A percentile compares a stretch with the other conserved stretches of the same genome.
phyloP scores from a whole-genome alignment of 2,888 invertebrate genomes.

The Labia minor region DNA sequence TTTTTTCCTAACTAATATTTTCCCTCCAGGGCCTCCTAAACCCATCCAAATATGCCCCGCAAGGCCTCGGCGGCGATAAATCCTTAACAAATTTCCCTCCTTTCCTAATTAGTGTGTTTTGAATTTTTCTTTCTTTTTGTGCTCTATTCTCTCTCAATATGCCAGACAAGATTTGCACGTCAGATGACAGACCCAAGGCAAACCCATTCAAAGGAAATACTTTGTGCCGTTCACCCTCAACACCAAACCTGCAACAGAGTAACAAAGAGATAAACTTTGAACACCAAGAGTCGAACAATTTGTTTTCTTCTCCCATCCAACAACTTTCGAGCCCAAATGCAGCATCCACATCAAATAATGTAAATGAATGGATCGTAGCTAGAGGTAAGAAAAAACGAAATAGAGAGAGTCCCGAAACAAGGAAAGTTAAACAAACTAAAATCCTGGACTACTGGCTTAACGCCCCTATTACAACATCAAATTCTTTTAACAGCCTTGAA shows the following conservation, averaged over 20 bases:
- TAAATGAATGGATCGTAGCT: neutral
- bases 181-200: too few species aligned
- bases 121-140: too few species aligned
- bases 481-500: neutral
- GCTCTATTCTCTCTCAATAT: too few species aligned
- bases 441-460: slow-evolving; percentile 7
- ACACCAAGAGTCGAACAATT: too few species aligned
- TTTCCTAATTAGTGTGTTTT: neutral
- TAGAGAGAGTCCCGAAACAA: slow-evolving; percentile 8
- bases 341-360: neutral
- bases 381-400: neutral
- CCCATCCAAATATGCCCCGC: neutral
- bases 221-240: too few species aligned
- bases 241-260: neutral
- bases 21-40: neutral
- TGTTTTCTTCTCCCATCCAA: too few species aligned
- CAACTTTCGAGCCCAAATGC: neutral
- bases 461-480: neutral
- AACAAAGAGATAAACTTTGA: neutral
- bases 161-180: too few species aligned
- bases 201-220: too few species aligned
- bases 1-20: too few species aligned
- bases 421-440: neutral
- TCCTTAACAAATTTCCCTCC: neutral
- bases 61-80: neutral